phyloP scores from a whole-genome alignment of 2,888 invertebrate species.

The Sussaba pulchella region DNA sequence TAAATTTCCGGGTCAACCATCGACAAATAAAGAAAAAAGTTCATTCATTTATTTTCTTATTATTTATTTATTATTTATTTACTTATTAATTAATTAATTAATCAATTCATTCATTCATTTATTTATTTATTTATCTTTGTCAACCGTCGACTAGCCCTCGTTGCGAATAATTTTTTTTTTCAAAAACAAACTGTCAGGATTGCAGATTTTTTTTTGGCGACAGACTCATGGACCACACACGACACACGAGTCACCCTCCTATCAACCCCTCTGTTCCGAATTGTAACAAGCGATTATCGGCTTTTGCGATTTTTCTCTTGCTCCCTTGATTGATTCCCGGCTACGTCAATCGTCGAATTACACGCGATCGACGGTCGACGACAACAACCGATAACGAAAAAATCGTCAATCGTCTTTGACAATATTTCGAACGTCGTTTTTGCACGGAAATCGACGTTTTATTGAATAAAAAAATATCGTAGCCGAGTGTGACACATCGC shows the following conservation, averaged over 20 bases:
- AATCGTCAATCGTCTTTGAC: conserved; percentile 11
- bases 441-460: conserved; percentile 48
- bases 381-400: conserved; percentile 3
- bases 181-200: no score
- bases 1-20: background rate
- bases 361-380: background rate
- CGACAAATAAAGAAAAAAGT: background rate
- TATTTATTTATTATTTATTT: no score
- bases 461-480: conserved; percentile 36
- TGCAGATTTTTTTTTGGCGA: no score
- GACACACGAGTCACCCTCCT: no score
- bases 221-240: no score
- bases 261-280: background rate
- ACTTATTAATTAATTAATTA: no score
- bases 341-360: conserved; percentile 15
- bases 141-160: no score
- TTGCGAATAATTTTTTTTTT: no score
- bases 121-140: no score
- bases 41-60: background rate
- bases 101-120: no score
- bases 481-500: conserved; percentile 60
- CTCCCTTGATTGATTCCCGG: conserved; percentile 12
- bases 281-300: conserved; percentile 63
- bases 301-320: conserved; percentile 55
- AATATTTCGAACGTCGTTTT: conserved; percentile 35